Base-by-base conservation (phyloP, 2,797 vertebrate genomes). In the Vipera latastei region DNA sequence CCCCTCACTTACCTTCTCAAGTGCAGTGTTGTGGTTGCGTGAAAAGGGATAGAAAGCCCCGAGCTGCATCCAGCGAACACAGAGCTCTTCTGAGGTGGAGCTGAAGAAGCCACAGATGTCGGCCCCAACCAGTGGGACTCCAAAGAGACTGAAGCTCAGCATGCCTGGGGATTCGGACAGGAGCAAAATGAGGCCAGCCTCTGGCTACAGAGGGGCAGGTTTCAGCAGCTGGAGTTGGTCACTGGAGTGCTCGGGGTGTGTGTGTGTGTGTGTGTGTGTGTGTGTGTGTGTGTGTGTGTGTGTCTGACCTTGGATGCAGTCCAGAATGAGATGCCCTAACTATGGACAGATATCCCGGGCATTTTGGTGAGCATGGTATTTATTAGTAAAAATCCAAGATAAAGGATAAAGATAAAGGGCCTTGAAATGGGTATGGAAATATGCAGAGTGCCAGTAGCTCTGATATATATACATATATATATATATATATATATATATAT, bases 41-140 rank as follows among this genome's bases (percentile, higher is more conserved):
- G 98, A 95, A 55, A 99, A 99, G 11, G 98, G 98, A 93, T 99
- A 99, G 96, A 99, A 99, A 11, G 98, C 98, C 0, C 98, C 98
- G 0, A 99, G 97, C 96, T 99, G 98, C 6, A 97, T 99, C 98
- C 98, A 99, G 90, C 98, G 98, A 61, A 98, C 95, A 92, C 98
- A 99, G 55, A 99, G 97, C 91, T 99, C 98, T 95, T 98, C 99
- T 0, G 98, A 96, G 1, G 98, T 95, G 94, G 98, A 97, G 92
- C 98, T 97, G 0, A 98, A 97, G 96, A 99, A 99, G 73, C 98
- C 98, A 0, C 98, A 99, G 95, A 98, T 97, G 94, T 99, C 98
- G 0, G 98, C 98, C n/a, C 98, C 98, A 0, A 98, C 98, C 96
- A 99, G 93, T 0, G 98, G 98, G 92, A 98, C 97, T 63, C 98